Conservation (phyloP, 2,888 invertebrate species). For the Abrostola tripartita region DNA sequence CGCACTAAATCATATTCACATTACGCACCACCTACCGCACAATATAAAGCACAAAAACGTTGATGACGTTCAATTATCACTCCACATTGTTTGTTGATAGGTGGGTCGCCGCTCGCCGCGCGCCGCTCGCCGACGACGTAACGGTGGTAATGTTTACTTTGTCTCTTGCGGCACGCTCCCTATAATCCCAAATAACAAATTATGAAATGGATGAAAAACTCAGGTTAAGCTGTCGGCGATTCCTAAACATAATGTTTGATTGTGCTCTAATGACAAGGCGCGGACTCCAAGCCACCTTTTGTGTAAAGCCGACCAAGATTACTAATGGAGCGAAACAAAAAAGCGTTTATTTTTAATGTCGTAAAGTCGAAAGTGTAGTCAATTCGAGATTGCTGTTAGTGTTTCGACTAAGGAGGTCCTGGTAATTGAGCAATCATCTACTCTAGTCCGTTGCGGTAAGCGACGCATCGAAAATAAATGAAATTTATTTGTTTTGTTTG, state of each 20-base stretch:
- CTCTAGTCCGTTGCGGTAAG: conserved; percentile 86
- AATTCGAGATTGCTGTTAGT: conserved; percentile 70
- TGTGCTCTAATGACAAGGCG: conserved; percentile 88
- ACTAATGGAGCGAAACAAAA: conserved; percentile 72
- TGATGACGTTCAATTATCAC: conserved; percentile 72
- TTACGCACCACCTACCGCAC: conserved; percentile 62
- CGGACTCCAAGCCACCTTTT: conserved; percentile 83
- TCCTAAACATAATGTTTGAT: conserved; percentile 88
- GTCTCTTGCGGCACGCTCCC: conserved; percentile 83
- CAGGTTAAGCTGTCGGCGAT: conserved; percentile 87
- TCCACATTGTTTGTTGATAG: conserved; percentile 65
- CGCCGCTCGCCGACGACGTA: conserved; percentile 50
- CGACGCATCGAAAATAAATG: conserved; percentile 84
- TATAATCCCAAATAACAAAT: conserved; percentile 87
- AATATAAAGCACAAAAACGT: conserved; percentile 59
- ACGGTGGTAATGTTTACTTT: conserved; percentile 84
- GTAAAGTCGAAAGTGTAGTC: conserved; percentile 79
- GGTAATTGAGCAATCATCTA: conserved; percentile 88
- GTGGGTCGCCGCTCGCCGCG: conserved; percentile 42
- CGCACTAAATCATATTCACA: conserved; percentile 58
- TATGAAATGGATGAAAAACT: conserved; percentile 86
- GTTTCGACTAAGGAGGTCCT: conserved; percentile 87
- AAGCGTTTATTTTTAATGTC: conserved; percentile 72
- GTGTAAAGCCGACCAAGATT: conserved; percentile 82
- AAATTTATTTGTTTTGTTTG: conserved; percentile 83